Base-by-base conservation (phyloP, 2,888 invertebrate genomes). In the Taphrorychus bicolor region DNA sequence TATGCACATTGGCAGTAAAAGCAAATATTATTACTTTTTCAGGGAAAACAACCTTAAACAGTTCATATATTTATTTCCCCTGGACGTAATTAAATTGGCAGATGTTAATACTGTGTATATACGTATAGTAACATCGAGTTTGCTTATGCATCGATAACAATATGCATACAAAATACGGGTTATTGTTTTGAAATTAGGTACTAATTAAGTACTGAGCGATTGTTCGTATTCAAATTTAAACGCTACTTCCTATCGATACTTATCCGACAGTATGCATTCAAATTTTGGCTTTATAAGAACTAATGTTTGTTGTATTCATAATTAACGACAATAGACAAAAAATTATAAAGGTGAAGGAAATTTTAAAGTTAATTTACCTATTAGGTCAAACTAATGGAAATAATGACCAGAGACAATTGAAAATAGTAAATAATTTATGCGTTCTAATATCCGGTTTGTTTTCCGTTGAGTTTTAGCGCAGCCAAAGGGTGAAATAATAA, bases 1-100 rank as follows among this genome's bases (percentile, higher is more conserved):
- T 62, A 48, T 48, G 48, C 48, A 48, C 48, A 48, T 48, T 48
- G 48, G 48, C 48, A 16, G 48, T 48, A 48, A 48, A 48, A 5
- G 48, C 48, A 48, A 19, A 19, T 14, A 48, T 48, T 48, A 48
- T 48, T 16, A 48, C 48, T 48, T 16, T 48, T 48, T 48, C 48
- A 48, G 48, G 16, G 48, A 48, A 48, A 48, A 14, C 48, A 32
- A 32, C 32, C 32, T 32, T 32, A 32, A 32, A 32, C 32, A 32
- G 32, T 32, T 32, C 32, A 32, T 32, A 32, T 32, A 32, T 32
- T n/a, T n/a, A n/a, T n/a, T 32, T 32, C 32, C 9, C 32, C 11
- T 11, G 17, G 7, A 17, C 16, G 16, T 48, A 48, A 48, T 48
- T 48, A 48, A 48, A 48, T 14, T 18, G 16, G 16, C 48, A 48